Percentiles rank a stretch among this genome's conserved stretches.
phyloP scores from a whole-genome alignment of 2,888 invertebrate species.

The Griposia aprilina region DNA sequence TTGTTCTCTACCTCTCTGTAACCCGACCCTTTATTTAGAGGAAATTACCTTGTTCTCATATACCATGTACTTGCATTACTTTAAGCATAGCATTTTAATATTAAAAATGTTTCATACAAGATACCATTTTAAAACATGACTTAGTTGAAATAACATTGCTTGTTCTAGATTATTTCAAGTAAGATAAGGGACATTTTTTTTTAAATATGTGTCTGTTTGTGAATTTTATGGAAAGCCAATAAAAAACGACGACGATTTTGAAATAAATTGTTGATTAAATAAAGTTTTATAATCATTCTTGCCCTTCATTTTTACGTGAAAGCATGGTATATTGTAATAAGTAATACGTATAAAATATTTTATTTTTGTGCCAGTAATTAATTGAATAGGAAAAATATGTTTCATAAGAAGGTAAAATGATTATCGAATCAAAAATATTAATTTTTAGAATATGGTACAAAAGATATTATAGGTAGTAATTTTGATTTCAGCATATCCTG shows the following conservation, averaged over 20 bases:
- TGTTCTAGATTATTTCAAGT: neutral
- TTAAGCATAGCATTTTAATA: slow-evolving; percentile 21
- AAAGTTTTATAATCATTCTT: too few relatives aligned
- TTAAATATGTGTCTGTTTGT: neutral
- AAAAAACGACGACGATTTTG: neutral
- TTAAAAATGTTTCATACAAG: slow-evolving; percentile 4
- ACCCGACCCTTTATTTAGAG: slow-evolving; percentile 76
- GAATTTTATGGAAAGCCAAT: neutral
- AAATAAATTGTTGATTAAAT: neutral
- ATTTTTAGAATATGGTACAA: too few relatives aligned
- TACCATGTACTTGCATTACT: slow-evolving; percentile 45
- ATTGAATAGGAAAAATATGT: neutral
- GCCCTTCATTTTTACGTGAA: neutral
- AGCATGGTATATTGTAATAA: neutral
- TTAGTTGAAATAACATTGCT: neutral
- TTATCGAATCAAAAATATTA: neutral
- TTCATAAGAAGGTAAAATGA: neutral
- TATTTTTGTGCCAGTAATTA: neutral
- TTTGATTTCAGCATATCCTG: too few relatives aligned
- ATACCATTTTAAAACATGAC: slow-evolving; percentile 6
- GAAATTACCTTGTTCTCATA: slow-evolving; percentile 75
- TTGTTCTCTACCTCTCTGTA: slow-evolving; percentile 76
- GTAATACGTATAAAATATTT: neutral
- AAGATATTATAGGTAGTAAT: too few relatives aligned
- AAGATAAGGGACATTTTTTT: too few relatives aligned